Evolutionary conservation across 2,888 invertebrate species (phyloP), one percentile per base, ranked within the genome.

Genomic region (Dryobotodes eremita): DNA sequence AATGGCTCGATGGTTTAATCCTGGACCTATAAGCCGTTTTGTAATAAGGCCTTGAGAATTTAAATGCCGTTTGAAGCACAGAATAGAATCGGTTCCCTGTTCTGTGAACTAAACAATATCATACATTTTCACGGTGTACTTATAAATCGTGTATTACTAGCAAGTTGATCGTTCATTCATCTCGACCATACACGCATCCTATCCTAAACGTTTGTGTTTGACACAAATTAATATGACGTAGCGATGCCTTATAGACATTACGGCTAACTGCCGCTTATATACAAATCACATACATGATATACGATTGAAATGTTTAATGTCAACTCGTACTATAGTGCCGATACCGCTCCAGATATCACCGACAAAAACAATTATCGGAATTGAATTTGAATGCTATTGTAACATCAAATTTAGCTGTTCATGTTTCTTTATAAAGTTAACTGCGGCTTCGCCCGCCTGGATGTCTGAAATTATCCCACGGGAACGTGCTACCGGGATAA

Each of bases 201-300:
- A 85, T 74, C 11, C 83, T 87, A 84, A 85, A 88, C 64, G 79
- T 79, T 89, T 91, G 92, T 92, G 92, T 92, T 92, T 92, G 86
- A 92, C 92, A 92, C 92, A 92, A 89, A 85, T 82, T 85, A 89
- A 91, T 89, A 92, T 90, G 91, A 91, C 90, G 71, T 88, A 87
- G 85, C 86, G 84, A 87, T 89, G 90, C 84, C 90, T 90, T 59
- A 85, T 31, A 90, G 90, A 88, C 90, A 89, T 80, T 36, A 81
- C 71, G 87, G 84, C 84, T 84, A 23, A 81, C 71, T 84, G 85
- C 80, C 80, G 76, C 61, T 69, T 77, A 87, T 85, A 71, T 83
- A 83, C 83, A 80, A 77, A 85, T 84, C 84, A 86, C 77, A 85
- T 85, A 79, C 55, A 83, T 79, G 77, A 87, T 82, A 83, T 75